Percentiles rank a stretch among this genome's conserved stretches.
phyloP scores from a whole-genome alignment of 35 echinoderm and acorn worm species.

The Apostichopus californicus region DNA sequence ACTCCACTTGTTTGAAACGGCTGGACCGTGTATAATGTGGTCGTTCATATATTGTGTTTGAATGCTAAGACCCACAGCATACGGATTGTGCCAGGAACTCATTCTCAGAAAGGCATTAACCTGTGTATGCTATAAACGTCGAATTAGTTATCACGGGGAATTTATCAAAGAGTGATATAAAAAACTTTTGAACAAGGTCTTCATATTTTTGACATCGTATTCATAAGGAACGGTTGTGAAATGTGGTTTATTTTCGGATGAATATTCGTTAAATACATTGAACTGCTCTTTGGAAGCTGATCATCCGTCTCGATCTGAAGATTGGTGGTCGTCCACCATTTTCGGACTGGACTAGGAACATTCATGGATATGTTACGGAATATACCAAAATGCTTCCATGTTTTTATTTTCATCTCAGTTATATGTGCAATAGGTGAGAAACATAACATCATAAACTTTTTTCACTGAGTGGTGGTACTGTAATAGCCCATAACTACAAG shows the following conservation, averaged over 20 bases:
- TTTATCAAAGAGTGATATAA: no score
- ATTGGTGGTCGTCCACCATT: not conserved
- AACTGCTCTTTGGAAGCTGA: not conserved
- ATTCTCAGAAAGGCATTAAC: no score
- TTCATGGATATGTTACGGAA: constrained; percentile 10
- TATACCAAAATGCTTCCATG: not conserved
- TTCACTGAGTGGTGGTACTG: no score
- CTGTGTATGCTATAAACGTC: no score
- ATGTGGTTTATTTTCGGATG: not conserved
- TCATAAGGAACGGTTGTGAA: not conserved
- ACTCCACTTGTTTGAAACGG: not conserved
- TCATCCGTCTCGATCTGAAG: not conserved
- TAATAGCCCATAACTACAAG: no score
- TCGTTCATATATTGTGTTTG: not conserved
- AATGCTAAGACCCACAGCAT: no score
- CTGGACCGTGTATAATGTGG: not conserved
- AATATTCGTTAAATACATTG: not conserved
- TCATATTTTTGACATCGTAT: no score
- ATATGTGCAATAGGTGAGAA: constrained; percentile 26
- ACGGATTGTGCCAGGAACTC: no score
- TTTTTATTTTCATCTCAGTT: not conserved
- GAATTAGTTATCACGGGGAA: no score
- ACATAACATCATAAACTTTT: not conserved
- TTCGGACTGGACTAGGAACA: not conserved
- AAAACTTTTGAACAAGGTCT: no score